Evolutionary conservation across 2,888 invertebrate genomes (phyloP), one percentile per base, ranked within the genome.

Genomic region (Hyposoter didymator): DNA sequence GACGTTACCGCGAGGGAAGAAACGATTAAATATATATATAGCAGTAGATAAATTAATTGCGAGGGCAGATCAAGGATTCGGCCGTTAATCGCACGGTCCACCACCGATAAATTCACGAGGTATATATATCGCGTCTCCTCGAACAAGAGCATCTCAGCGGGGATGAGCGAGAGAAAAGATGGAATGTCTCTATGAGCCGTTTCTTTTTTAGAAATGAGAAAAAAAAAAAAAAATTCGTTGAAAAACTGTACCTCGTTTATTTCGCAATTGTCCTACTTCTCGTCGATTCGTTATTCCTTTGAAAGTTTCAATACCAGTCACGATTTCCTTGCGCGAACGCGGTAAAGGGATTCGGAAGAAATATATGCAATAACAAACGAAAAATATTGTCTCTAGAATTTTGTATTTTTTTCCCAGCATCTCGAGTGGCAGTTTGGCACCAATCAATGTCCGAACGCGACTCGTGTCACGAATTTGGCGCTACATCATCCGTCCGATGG

Each of bases 221-320:
- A n/a, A n/a, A n/a, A n/a, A n/a, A n/a, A n/a, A n/a, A n/a, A n/a
- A n/a, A n/a, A n/a, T n/a, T n/a, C n/a, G n/a, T n/a, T n/a, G n/a
- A n/a, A n/a, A n/a, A n/a, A n/a, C n/a, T n/a, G n/a, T n/a, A n/a
- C n/a, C n/a, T n/a, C 28, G 73, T 74, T 81, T 47, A 1, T 35
- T 4, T 35, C 35, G 35, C 22, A 81, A 84, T 78, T 84, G 81
- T 81, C 69, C 84, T 76, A 84, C 78, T 84, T 84, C 67, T 84
- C 78, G 49, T 74, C 76, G 84, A 84, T 84, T 84, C 84, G 62
- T 81, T 81, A 84, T 78, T 79, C 78, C 66, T 72, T 80, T 62
- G 52, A 59, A n/a, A n/a, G n/a, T n/a, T n/a, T n/a, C n/a, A n/a
- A 76, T 78, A 78, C 81, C 70, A 78, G 75, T 39, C 64, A 52